Base-by-base conservation (phyloP, 2,888 invertebrate genomes). In the Philhelius pedissequus region DNA sequence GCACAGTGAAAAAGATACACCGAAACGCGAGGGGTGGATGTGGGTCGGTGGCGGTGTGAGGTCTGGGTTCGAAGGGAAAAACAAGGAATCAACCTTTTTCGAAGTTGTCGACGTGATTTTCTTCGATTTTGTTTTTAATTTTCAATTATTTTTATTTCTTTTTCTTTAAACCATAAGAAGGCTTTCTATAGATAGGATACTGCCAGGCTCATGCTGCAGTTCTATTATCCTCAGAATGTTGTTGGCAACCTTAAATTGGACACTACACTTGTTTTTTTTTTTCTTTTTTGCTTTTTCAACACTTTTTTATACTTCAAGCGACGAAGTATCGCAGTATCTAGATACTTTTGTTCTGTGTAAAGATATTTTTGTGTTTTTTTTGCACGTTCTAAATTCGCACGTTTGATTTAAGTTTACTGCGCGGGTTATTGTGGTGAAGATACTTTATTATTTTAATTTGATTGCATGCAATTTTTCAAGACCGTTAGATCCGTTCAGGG, bases 91-190 rank as follows among this genome's bases (percentile, higher is more conserved):
- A 79, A 75, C 77, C 64, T 76, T 76, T 40, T 74, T 50, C 66
- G 40, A 22, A 27, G 56, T 70, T 75, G 62, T 70, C 69, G 76
- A 81, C 73, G 82, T 83, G 82, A 82, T 82, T 82, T 77, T 60
- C 32, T 27, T 45, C 22, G 45, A 30, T 54, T 54, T 45, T 54
- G 54, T 73, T 50, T 64, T 71, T 69, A 18, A 73, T 56, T 62
- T 74, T 68, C 45, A 64, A 68, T 68, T 52, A 64, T 9, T 60
- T 78, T 18, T n/a, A n/a, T 75, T 60, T 73, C 25, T 62, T 76
- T 71, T 9, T 43, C 62, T 76, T 70, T 80, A 76, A 80, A 80
- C 75, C 75, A 76, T 71, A 75, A 80, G 75, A 68, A 80, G 75
- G 45, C 70, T 79, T 43, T 74, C 18, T 11, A 18, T 40, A 11